Conservation (phyloP, 2,113 vertebrate genomes). For the Archilochus colubris region DNA sequence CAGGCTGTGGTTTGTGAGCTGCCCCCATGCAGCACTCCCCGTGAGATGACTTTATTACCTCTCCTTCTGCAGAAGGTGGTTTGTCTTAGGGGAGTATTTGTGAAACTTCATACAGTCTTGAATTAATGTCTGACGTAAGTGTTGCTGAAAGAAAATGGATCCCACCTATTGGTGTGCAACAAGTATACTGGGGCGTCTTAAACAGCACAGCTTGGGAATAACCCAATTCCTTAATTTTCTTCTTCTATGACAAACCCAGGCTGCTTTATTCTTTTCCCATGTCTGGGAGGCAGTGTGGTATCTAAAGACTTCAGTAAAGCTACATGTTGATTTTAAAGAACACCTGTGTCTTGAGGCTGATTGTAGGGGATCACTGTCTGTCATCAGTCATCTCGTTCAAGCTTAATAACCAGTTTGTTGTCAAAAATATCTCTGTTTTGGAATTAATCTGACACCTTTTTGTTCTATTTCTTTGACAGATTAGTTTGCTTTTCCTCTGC, state of each 20-base stretch:
- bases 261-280: not conserved
- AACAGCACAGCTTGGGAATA: not conserved
- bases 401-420: not conserved
- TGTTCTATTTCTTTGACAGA: not conserved
- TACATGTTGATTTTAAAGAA: not conserved
- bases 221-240: conserved; percentile 10
- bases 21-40: not conserved
- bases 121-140: not conserved
- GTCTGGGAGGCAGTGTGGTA: not conserved
- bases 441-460: not conserved
- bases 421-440: not conserved
- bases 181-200: conserved; percentile 18
- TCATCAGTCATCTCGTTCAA: not conserved
- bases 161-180: not conserved
- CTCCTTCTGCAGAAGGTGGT: not conserved
- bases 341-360: not conserved
- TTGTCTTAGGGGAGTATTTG: not conserved
- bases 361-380: not conserved
- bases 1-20: not conserved
- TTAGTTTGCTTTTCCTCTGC: not conserved
- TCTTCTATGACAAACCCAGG: conserved; percentile 2
- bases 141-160: conserved; percentile 2
- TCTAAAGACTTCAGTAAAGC: not conserved
- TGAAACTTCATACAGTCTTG: not conserved
- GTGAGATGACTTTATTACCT: not conserved